Percentiles rank a stretch among this genome's conserved stretches.
Conservation (phyloP, 2,888 invertebrate species). For the Aleiodes leptofemur region DNA sequence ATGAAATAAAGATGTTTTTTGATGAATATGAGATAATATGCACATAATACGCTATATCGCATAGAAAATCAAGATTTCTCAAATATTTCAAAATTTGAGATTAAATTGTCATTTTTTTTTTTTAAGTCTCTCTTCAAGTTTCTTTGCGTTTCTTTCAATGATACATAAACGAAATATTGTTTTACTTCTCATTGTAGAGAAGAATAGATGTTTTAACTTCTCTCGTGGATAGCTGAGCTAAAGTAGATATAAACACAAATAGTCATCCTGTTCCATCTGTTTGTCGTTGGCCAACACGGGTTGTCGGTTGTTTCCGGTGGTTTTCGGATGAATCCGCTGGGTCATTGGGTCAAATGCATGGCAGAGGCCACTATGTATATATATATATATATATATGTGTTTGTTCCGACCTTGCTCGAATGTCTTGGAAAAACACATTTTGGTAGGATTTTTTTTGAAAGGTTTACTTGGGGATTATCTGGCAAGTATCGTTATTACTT, state of each 20-base stretch:
- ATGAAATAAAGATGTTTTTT: no score
- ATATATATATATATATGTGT: conserved; percentile 14
- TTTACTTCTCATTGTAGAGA: no score
- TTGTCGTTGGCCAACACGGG: conserved; percentile 9
- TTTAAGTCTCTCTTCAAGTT: no score
- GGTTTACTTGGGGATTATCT: background rate
- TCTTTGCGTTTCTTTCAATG: no score
- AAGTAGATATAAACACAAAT: conserved; percentile 34
- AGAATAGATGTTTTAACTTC: no score
- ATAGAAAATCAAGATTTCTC: no score
- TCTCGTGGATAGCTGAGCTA: background rate
- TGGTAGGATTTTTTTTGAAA: background rate
- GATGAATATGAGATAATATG: no score
- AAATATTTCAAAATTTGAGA: no score
- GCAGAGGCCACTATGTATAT: conserved; percentile 39
- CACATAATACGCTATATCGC: no score
- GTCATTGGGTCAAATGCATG: conserved; percentile 74
- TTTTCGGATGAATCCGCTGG: conserved; percentile 68
- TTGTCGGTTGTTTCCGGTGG: conserved; percentile 66
- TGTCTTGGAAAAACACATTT: conserved; percentile 1
- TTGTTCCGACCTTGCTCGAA: conserved; percentile 40
- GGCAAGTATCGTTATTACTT: background rate
- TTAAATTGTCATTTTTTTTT: no score
- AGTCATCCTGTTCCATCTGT: conserved; percentile 19
- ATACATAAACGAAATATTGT: no score